A percentile compares a stretch with the other conserved stretches of the same genome.
Conservation (phyloP, 1,140 invertebrate species). For the Drosophila suzukii region DNA sequence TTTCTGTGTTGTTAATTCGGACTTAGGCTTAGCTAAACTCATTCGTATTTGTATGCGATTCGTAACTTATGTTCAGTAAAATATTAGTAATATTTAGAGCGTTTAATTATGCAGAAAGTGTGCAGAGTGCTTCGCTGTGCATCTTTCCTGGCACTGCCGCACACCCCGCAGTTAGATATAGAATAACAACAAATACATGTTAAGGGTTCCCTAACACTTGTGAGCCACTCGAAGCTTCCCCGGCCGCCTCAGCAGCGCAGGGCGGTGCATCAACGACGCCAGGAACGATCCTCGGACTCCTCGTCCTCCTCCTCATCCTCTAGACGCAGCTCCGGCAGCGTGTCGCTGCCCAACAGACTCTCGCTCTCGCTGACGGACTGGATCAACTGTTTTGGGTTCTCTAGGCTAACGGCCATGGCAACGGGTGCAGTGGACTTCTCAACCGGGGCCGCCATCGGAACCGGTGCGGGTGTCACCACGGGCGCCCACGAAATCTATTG, state of each 20-base stretch:
- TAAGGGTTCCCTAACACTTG: constrained; percentile 60
- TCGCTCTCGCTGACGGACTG: constrained; percentile 74
- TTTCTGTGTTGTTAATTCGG: constrained; percentile 34
- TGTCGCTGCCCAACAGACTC: constrained; percentile 69
- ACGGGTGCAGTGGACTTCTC: constrained; percentile 40
- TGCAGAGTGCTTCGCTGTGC: constrained; percentile 22
- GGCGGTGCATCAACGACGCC: constrained; percentile 83
- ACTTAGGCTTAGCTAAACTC: constrained; percentile 62
- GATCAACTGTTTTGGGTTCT: constrained; percentile 62
- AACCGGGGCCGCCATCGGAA: constrained; percentile 61
- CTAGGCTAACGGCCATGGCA: constrained; percentile 18
- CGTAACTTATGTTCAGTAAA: constrained; percentile 76
- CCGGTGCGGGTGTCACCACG: constrained; percentile 56
- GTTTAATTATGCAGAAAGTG: constrained; percentile 48
- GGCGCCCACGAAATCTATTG: constrained; percentile 79
- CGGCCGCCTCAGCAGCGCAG: constrained; percentile 36
- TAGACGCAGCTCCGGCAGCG: constrained; percentile 76
- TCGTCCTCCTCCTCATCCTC: constrained; percentile 84
- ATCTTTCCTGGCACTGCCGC: not conserved
- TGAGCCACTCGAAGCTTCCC: constrained; percentile 50
- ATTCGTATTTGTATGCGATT: constrained; percentile 59
- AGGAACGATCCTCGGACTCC: constrained; percentile 83
- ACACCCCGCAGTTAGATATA: constrained; percentile 54
- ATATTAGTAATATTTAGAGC: constrained; percentile 81
- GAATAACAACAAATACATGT: constrained; percentile 79